Conservation (phyloP, 1,140 invertebrate genomes). For the Drosophila rufa region DNA sequence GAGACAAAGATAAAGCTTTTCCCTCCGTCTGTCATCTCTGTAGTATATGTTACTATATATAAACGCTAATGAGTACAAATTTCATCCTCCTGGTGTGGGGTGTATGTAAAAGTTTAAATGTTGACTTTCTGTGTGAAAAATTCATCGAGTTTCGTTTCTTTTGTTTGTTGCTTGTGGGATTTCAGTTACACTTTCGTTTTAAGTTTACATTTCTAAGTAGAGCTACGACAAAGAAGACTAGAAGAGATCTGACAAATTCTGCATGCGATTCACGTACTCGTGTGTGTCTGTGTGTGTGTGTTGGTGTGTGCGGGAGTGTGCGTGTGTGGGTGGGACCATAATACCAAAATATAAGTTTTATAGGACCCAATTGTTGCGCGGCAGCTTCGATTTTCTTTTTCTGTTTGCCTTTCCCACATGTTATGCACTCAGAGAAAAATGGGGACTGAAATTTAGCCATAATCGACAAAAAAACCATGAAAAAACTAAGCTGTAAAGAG, state of each 20-base stretch:
- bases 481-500: too few relatives aligned
- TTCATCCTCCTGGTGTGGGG: slow-evolving; percentile 22
- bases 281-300: slow-evolving; percentile 29
- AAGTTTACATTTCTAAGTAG: slow-evolving; percentile 61
- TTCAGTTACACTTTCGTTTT: slow-evolving; percentile 50
- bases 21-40: slow-evolving; percentile 32
- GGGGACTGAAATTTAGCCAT: background rate
- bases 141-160: slow-evolving; percentile 49
- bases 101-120: slow-evolving; percentile 21
- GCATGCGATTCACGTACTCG: slow-evolving; percentile 73
- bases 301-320: slow-evolving; percentile 1
- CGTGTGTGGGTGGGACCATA: slow-evolving; percentile 22
- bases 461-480: too few relatives aligned
- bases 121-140: slow-evolving; percentile 48
- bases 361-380: slow-evolving; percentile 40
- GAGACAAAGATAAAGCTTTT: slow-evolving; percentile 73
- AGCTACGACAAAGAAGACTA: slow-evolving; percentile 75
- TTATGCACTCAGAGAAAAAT: slow-evolving; percentile 7
- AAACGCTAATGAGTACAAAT: slow-evolving; percentile 58
- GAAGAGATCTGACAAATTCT: slow-evolving; percentile 73
- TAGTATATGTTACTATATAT: slow-evolving; percentile 38
- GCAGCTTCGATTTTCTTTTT: slow-evolving; percentile 19
- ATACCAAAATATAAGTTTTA: slow-evolving; percentile 64
- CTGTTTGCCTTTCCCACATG: slow-evolving; percentile 3
- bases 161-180: slow-evolving; percentile 32